Evolutionary conservation across 2,113 vertebrate species (phyloP).

Genomic region (Spea multiplicata): DNA sequence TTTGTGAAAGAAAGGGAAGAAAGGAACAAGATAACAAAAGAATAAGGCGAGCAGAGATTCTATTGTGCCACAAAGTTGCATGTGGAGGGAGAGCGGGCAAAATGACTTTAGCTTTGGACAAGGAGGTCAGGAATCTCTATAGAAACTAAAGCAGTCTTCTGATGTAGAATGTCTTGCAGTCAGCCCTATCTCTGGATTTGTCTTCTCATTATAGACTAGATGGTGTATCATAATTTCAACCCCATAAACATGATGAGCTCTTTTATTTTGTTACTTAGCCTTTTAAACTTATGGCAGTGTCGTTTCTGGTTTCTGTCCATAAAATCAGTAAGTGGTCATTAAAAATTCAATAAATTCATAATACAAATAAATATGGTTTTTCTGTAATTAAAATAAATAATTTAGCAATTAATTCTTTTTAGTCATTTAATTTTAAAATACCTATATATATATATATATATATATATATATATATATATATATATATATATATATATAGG

Average conservation of each 20-base stretch:
- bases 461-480: too few species aligned
- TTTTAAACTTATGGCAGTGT: too few species aligned
- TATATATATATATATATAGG: too few species aligned
- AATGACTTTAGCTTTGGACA: constrained; percentile 34
- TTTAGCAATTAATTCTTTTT: not conserved
- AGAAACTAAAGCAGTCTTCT: constrained; percentile 28
- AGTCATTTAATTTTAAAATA: too few species aligned
- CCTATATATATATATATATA: too few species aligned
- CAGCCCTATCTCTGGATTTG: not conserved
- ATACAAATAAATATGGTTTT: not conserved
- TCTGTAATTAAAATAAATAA: not conserved
- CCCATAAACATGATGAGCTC: too few species aligned
- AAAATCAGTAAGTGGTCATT: too few species aligned
- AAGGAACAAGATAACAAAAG: constrained; percentile 32
- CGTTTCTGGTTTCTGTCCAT: too few species aligned
- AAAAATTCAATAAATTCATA: not conserved
- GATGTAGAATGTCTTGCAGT: constrained; percentile 3
- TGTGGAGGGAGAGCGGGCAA: constrained; percentile 1
- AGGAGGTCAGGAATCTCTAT: constrained; percentile 29
- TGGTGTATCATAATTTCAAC: too few species aligned
- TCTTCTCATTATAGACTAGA: not conserved
- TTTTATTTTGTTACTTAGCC: too few species aligned
- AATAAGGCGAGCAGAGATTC: constrained; percentile 10
- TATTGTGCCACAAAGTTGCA: constrained; percentile 39
- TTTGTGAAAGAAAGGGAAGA: constrained; percentile 27